A percentile compares a stretch with the other conserved stretches of the same genome.
These are phyloP conservation scores for Seira sanloemensis DNA, from an alignment of 2,888 invertebrate species.

Conservation along the genomic window DNA sequence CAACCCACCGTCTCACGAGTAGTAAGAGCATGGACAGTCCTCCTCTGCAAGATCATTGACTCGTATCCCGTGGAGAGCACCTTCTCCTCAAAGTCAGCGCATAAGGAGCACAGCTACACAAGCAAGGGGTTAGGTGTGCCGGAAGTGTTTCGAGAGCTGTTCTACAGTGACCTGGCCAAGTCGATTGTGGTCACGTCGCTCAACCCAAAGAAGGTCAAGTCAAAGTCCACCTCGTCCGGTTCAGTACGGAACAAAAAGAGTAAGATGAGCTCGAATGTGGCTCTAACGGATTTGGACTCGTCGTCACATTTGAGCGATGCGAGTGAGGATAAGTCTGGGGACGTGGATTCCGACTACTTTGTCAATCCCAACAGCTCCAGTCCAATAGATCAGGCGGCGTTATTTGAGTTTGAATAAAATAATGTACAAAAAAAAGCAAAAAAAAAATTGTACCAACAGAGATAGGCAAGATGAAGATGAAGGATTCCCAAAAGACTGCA, in stretches of 20 bases:
- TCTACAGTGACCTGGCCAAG: constrained; percentile 69
- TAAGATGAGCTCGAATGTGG: not conserved
- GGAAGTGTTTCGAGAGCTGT: constrained; percentile 69
- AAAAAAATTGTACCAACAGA: no score
- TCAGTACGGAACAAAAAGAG: constrained; percentile 8
- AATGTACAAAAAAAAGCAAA: no score
- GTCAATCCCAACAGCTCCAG: not conserved
- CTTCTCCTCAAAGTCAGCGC: not conserved
- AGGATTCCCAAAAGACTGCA: no score
- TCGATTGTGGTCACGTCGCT: constrained; percentile 65
- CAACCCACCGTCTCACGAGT: constrained; percentile 72
- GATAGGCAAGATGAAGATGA: no score
- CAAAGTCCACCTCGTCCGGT: constrained; percentile 11
- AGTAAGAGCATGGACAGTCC: constrained; percentile 72
- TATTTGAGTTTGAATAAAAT: not conserved
- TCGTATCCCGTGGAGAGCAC: constrained; percentile 62
- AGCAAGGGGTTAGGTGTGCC: constrained; percentile 69
- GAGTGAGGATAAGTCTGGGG: not conserved
- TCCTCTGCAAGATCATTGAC: constrained; percentile 71
- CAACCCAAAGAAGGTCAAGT: constrained; percentile 51
- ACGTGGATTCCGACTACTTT: constrained; percentile 4
- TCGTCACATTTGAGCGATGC: not conserved
- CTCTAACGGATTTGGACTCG: not conserved
- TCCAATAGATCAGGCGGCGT: not conserved
- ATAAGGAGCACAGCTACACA: constrained; percentile 64